Conservation (phyloP, 2,888 invertebrate species). For the Rhagonycha lutea region DNA sequence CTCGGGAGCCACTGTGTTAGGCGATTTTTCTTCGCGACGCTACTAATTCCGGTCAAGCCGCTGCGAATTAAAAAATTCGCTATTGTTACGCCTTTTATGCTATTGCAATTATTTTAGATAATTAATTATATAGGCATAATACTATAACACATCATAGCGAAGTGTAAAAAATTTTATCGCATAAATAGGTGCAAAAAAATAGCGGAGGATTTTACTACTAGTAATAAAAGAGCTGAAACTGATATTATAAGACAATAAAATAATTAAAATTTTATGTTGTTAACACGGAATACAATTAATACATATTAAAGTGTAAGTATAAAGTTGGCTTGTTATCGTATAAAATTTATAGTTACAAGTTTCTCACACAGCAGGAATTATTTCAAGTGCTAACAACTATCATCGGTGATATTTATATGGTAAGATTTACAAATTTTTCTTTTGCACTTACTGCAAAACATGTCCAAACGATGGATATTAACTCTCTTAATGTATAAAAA, state of each 20-base stretch:
- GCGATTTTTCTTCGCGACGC: neutral
- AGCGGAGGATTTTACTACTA: neutral
- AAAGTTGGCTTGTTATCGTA: neutral
- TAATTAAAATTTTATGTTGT: neutral
- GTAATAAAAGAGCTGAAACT: neutral
- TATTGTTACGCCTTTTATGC: neutral
- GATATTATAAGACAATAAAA: neutral
- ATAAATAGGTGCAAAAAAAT: neutral
- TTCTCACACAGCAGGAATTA: slow-evolving; percentile 10
- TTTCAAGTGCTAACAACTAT: neutral
- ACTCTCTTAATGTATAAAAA: neutral
- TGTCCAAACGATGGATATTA: neutral
- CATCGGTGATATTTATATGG: neutral
- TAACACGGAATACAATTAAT: neutral
- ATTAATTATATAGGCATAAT: neutral
- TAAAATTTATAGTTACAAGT: slow-evolving; percentile 8
- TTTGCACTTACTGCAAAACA: neutral
- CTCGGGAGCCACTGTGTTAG: neutral
- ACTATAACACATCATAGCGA: neutral
- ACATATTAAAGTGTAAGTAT: neutral
- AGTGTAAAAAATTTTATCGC: neutral
- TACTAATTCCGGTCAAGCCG: neutral
- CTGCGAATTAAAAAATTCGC: neutral
- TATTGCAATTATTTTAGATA: neutral
- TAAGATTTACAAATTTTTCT: neutral